phyloP scores from a whole-genome alignment of 2,113 vertebrate genomes.

The Burhinus oedicnemus region DNA sequence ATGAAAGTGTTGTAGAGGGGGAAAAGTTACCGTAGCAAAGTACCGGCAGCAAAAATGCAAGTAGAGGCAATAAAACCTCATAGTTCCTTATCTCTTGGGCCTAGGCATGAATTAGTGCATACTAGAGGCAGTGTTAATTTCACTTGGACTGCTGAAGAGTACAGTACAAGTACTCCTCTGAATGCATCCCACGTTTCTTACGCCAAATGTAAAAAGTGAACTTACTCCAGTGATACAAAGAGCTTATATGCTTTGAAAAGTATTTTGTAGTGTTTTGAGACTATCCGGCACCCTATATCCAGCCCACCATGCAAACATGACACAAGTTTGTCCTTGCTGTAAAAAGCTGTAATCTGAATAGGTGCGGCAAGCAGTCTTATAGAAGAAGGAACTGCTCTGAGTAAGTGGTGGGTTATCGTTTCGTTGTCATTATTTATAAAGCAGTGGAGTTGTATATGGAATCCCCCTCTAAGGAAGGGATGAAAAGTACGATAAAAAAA shows the following conservation, averaged over 20 bases:
- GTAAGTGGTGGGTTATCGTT: not conserved
- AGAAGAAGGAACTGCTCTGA: not conserved
- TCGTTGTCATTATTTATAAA: not conserved
- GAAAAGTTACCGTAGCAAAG: not conserved
- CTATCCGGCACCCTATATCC: accelerated
- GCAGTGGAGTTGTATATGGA: not conserved
- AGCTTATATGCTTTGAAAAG: not conserved
- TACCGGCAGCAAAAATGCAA: not conserved
- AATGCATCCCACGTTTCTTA: not conserved
- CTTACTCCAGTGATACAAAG: not conserved
- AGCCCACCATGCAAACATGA: accelerated
- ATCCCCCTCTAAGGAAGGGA: not conserved
- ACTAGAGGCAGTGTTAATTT: not conserved
- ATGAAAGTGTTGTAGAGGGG: not conserved
- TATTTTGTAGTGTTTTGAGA: not conserved
- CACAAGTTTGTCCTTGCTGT: not conserved
- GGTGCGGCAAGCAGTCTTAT: not conserved
- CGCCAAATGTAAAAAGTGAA: not conserved
- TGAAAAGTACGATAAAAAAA: not conserved
- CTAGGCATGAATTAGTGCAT: accelerated
- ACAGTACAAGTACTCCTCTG: accelerated
- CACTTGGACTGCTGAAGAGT: not conserved
- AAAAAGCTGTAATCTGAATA: not conserved
- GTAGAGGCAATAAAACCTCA: not conserved
- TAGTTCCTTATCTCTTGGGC: not conserved